phyloP scores from a whole-genome alignment of 2,113 vertebrate species.

The Ceyx melanurus region DNA sequence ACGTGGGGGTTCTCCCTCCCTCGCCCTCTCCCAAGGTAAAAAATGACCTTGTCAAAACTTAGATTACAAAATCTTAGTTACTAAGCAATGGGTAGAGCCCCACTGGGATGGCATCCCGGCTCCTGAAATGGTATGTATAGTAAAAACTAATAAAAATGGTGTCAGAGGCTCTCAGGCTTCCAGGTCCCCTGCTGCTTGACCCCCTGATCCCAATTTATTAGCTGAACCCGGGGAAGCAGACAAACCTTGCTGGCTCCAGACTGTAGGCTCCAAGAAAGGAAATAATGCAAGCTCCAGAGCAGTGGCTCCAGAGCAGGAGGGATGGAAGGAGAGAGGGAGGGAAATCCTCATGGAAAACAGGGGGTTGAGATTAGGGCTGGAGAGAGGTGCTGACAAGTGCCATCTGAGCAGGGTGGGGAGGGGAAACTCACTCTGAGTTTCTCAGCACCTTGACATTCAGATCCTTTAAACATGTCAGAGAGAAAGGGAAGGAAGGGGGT shows the following conservation, averaged over 20 bases:
- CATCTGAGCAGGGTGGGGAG: constrained; percentile 32
- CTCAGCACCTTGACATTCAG: constrained; percentile 36
- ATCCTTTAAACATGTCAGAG: constrained; percentile 37
- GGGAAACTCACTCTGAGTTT: constrained; percentile 19
- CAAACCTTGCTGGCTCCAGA: constrained; percentile 81
- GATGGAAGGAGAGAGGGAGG: background rate
- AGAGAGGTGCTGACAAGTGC: constrained; percentile 46
- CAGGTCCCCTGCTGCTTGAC: constrained; percentile 81
- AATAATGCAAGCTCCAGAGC: constrained; percentile 70
- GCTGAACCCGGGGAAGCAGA: constrained; percentile 79
- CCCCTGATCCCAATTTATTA: constrained; percentile 85
- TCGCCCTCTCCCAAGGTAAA: constrained; percentile 76
- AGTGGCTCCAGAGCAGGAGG: constrained; percentile 64
- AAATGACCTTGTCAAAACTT: constrained; percentile 85
- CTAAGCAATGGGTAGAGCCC: constrained; percentile 77
- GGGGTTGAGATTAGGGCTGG: constrained; percentile 26
- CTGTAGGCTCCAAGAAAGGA: constrained; percentile 77
- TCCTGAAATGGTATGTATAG: constrained; percentile 79
- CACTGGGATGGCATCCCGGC: constrained; percentile 78
- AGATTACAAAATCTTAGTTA: constrained; percentile 84
- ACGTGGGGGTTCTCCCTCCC: constrained; percentile 71
- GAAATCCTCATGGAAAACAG: constrained; percentile 50
- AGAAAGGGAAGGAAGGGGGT: constrained; percentile 20
- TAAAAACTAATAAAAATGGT: constrained; percentile 85
- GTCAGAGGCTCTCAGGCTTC: constrained; percentile 82